A percentile compares a stretch with the other conserved stretches of the same genome.
Evolutionary conservation across 2,888 invertebrate genomes (phyloP).

Genomic region (Leptinotarsa juncta): DNA sequence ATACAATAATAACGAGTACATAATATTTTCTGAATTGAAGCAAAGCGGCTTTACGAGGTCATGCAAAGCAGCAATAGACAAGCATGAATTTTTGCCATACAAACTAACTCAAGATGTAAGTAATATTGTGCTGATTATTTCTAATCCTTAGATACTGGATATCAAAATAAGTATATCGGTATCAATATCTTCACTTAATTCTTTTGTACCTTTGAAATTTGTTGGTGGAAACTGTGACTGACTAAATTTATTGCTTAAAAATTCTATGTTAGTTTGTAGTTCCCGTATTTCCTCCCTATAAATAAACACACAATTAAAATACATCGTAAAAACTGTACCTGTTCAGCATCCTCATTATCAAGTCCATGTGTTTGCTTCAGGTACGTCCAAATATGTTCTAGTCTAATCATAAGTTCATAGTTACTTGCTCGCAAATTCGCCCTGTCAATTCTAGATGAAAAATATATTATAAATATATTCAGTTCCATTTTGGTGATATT

Average conservation of each 20-base stretch:
- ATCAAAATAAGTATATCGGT: slow-evolving; percentile 9
- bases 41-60: too few relatives aligned
- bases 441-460: slow-evolving; percentile 69
- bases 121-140: neutral
- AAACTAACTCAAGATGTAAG: too few relatives aligned
- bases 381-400: slow-evolving; percentile 72
- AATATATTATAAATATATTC: slow-evolving; percentile 45
- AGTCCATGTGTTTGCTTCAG: slow-evolving; percentile 67
- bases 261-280: slow-evolving; percentile 84
- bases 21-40: too few relatives aligned
- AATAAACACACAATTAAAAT: slow-evolving; percentile 61
- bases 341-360: slow-evolving; percentile 49
- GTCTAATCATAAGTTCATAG: slow-evolving; percentile 72
- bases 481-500: slow-evolving; percentile 2
- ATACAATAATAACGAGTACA: too few relatives aligned
- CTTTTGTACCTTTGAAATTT: slow-evolving; percentile 56
- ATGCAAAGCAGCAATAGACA: too few relatives aligned
- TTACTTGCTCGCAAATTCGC: slow-evolving; percentile 73
- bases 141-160: neutral
- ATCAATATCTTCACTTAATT: slow-evolving; percentile 15
- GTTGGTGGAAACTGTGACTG: slow-evolving; percentile 57
- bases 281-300: slow-evolving; percentile 82
- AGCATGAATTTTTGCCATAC: neutral
- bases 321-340: slow-evolving; percentile 38
- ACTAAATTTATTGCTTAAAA: slow-evolving; percentile 67